Base-by-base conservation (phyloP, 1,140 invertebrate genomes). In the Zaprionus inermis region DNA sequence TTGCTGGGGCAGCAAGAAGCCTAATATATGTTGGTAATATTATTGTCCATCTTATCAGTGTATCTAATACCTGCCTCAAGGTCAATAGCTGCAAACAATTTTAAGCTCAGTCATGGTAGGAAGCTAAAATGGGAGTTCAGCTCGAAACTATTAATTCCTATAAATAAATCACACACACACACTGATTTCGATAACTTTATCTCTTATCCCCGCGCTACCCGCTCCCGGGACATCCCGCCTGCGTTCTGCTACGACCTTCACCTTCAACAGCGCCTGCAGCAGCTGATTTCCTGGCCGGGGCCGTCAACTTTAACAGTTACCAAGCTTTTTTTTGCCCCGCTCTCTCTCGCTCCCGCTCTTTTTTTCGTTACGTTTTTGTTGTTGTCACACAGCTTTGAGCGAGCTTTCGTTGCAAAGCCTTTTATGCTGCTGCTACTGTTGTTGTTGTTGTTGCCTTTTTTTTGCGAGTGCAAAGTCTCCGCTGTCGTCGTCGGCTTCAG, bases 401-500 rank as follows among this genome's bases (percentile, higher is more conserved):
- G 70, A 72, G 70, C 70, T 72, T 72, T 72, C 32, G 32, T 5
- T 44, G 38, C 46, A 52, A 52, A 72, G 55, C 56, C 55, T 46
- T 66, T 67, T 58, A 36, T 58, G 52, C 30, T 56, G 52, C 9
- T 24, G 20, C 24, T 28, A 36, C 9, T 24, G 20, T 28, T 28
- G 30, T 57, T 58, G 64, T 49, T 66, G 11, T 57, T 57, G 16
- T 46, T 55, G 20, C 3, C 32, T 24, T 28, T 56, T 69, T 55
- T 38, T 69, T 63, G 72, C 28, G 32, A 52, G 72, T 74, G 57
- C 66, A 74, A 74, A 74, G 72, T 74, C 58, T 74, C 38, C 56
- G 66, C 28, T 68, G 54, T 73, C 41, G 41, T 44, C 58, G 58
- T 64, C 56, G 38, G 38, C n/a, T 44, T 44, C n/a, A 44, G 38